A percentile compares a stretch with the other conserved stretches of the same genome.
Conservation (phyloP, 2,797 vertebrate genomes). For the Rhynchotus rufescens region DNA sequence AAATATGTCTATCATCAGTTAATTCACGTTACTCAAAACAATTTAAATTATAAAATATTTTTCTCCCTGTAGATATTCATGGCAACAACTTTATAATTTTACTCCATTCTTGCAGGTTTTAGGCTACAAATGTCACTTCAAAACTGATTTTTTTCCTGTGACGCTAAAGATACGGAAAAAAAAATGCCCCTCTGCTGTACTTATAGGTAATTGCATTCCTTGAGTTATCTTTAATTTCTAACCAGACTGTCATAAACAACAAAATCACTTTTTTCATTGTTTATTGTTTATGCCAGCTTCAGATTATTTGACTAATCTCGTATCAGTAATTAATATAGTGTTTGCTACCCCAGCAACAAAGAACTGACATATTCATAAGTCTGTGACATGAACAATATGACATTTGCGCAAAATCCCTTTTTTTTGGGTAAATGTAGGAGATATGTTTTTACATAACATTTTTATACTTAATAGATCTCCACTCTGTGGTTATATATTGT, state of each 20-base stretch:
- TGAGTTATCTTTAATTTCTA: neutral
- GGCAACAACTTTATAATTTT: neutral
- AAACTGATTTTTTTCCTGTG: neutral
- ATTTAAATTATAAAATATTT: neutral
- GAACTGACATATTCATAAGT: accelerated
- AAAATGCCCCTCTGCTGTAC: neutral
- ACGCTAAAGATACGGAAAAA: neutral
- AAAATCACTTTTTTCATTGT: neutral
- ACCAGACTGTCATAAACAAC: neutral
- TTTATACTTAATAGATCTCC: neutral
- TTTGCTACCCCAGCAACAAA: accelerated
- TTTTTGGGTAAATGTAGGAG: neutral
- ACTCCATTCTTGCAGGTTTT: neutral
- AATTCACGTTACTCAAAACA: neutral
- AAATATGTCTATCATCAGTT: neutral
- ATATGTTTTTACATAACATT: neutral
- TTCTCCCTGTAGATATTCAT: neutral
- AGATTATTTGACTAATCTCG: neutral
- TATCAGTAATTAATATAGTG: neutral
- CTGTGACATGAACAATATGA: neutral
- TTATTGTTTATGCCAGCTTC: neutral
- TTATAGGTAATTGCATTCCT: neutral
- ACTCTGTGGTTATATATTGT: neutral
- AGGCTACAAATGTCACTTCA: neutral
- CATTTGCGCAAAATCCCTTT: neutral